Evolutionary conservation across 2,888 invertebrate species (phyloP).

Genomic region (Serripes groenlandicus): DNA sequence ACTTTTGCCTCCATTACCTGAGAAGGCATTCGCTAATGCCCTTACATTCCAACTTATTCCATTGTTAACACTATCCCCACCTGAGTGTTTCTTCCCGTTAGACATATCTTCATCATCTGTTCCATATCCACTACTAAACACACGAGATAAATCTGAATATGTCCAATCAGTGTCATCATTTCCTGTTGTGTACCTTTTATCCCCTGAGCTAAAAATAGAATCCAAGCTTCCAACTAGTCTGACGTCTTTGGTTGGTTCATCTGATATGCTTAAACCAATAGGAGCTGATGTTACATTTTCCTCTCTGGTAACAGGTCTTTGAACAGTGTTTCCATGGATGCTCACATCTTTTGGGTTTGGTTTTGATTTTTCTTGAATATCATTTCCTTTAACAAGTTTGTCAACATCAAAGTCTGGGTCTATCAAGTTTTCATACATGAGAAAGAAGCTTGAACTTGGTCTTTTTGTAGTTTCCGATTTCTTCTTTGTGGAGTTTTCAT

Average conservation of each 20-base stretch:
- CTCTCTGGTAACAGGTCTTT: slow-evolving; percentile 6
- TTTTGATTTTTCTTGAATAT: slow-evolving; percentile 40
- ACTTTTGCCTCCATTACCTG: too few species aligned
- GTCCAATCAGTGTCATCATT: slow-evolving; percentile 59
- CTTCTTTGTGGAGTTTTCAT: slow-evolving; percentile 43
- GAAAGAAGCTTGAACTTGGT: slow-evolving; percentile 30
- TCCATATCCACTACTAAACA: slow-evolving; percentile 33
- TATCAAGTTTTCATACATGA: slow-evolving; percentile 43
- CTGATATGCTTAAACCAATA: neutral
- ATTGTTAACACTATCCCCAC: neutral
- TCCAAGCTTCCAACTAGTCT: slow-evolving; percentile 54
- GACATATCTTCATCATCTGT: neutral
- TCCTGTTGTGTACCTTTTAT: slow-evolving; percentile 10
- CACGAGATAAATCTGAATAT: slow-evolving; percentile 50
- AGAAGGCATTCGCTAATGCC: neutral
- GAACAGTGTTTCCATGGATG: slow-evolving; percentile 49
- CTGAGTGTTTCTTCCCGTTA: neutral
- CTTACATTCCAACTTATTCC: neutral
- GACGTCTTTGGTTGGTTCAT: slow-evolving; percentile 26
- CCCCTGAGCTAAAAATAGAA: slow-evolving; percentile 38
- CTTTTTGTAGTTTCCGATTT: slow-evolving; percentile 15
- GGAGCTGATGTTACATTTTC: slow-evolving; percentile 9
- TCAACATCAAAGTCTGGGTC: slow-evolving; percentile 34
- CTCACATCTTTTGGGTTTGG: neutral
- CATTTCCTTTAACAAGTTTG: slow-evolving; percentile 32